Conservation (phyloP, 92 coral and sea anemone genomes). For the Epizoanthus scotinus region DNA sequence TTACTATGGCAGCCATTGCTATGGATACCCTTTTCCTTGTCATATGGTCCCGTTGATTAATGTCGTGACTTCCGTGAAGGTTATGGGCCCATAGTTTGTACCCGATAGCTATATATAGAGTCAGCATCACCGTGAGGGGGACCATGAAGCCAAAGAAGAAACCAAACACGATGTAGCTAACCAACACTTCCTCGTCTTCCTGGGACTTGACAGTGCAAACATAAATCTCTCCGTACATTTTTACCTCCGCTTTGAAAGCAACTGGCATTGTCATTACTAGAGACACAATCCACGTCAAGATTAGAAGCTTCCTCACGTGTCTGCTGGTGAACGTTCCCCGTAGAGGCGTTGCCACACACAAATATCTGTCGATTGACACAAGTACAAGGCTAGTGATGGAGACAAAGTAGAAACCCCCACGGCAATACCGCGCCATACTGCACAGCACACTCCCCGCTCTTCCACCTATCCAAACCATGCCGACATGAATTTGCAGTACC, state of each 20-base stretch:
- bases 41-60: neutral
- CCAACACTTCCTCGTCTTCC: slow-evolving; percentile 10
- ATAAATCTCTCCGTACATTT: neutral
- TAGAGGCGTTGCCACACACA: neutral
- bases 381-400: neutral
- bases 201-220: slow-evolving; percentile 16
- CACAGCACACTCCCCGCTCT: neutral
- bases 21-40: slow-evolving; percentile 8
- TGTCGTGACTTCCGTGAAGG: neutral
- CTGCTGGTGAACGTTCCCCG: slow-evolving; percentile 7
- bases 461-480: slow-evolving; percentile 26
- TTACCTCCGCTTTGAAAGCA: slow-evolving; percentile 30
- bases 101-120: neutral
- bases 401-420: slow-evolving; percentile 16
- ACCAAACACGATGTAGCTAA: slow-evolving; percentile 26
- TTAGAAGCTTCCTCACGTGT: neutral
- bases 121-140: neutral
- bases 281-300: neutral
- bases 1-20: slow-evolving; percentile 27
- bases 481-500: slow-evolving; percentile 10
- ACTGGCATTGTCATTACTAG: slow-evolving; percentile 15
- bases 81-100: slow-evolving; percentile 9
- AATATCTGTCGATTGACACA: slow-evolving; percentile 25
- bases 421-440: neutral
- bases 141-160: slow-evolving; percentile 26